These are phyloP conservation scores for Bombyx mori DNA, from an alignment of 1,140 invertebrate genomes.

Conservation along the genomic window ASM3026992v2 NC_085129.1:17539501-17540000, in stretches of 20 bases:
- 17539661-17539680: constrained; percentile 51
- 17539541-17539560: constrained; percentile 55
- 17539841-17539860: constrained; percentile 70
- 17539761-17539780: constrained; percentile 77
- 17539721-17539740: constrained; percentile 49
- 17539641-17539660: constrained; percentile 43
- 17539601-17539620: constrained; percentile 13
- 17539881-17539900: constrained; percentile 72
- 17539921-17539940: constrained; percentile 74
- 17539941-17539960: constrained; percentile 77
- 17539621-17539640: constrained; percentile 36
- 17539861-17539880: constrained; percentile 72
- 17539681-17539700: constrained; percentile 38
- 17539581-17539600: constrained; percentile 7
- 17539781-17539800: constrained; percentile 77
- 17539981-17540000: constrained; percentile 74
- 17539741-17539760: constrained; percentile 68
- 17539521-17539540: constrained; percentile 40
- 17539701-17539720: constrained; percentile 40
- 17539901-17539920: constrained; percentile 75
- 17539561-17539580: constrained; percentile 48
- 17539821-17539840: constrained; percentile 66
- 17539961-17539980: constrained; percentile 67
- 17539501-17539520: constrained; percentile 42
- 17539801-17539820: constrained; percentile 66